These are phyloP conservation scores for Rhinophrynus dorsalis DNA, from an alignment of 2,797 vertebrate genomes.

Conservation along the genomic window DNA sequence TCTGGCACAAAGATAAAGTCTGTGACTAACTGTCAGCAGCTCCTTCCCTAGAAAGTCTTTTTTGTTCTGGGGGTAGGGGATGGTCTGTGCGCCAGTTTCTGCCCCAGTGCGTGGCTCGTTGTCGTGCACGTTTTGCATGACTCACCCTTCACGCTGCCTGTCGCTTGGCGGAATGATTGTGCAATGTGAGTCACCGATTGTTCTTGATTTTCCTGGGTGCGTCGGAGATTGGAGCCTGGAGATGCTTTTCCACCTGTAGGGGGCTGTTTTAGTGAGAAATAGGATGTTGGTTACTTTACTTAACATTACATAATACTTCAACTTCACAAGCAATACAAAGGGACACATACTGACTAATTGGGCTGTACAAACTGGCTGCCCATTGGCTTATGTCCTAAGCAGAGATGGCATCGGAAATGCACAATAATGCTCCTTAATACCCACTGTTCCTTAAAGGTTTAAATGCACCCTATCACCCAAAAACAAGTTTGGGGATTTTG, in stretches of 20 bases:
- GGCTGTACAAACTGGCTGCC: no score
- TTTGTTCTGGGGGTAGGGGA: conserved; percentile 54
- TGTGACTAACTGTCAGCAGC: no score
- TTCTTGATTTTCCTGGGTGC: conserved; percentile 53
- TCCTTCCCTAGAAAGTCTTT: conserved; percentile 55
- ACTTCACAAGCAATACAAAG: no score
- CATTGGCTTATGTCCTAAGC: no score
- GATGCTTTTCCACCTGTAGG: conserved; percentile 56
- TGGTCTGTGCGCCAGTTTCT: conserved; percentile 55
- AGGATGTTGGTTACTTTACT: no score
- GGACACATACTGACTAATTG: no score
- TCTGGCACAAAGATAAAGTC: conserved; percentile 51
- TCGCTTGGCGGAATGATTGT: conserved; percentile 49
- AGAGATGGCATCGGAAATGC: no score
- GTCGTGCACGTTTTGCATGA: conserved; percentile 44
- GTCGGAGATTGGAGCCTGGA: conserved; percentile 58
- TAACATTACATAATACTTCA: no score
- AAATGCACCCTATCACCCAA: no score
- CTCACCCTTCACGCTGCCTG: conserved; percentile 54
- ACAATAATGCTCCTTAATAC: no score
- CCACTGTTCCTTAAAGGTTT: no score
- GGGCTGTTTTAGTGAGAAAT: conserved; percentile 59
- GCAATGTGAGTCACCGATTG: conserved; percentile 22
- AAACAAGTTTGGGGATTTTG: no score
- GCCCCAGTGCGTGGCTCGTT: conserved; percentile 48